Percentiles rank a stretch among this genome's conserved stretches.
These are phyloP conservation scores for Spialia ferax DNA, from an alignment of 2,888 invertebrate genomes.

Conservation along the genomic window DNA sequence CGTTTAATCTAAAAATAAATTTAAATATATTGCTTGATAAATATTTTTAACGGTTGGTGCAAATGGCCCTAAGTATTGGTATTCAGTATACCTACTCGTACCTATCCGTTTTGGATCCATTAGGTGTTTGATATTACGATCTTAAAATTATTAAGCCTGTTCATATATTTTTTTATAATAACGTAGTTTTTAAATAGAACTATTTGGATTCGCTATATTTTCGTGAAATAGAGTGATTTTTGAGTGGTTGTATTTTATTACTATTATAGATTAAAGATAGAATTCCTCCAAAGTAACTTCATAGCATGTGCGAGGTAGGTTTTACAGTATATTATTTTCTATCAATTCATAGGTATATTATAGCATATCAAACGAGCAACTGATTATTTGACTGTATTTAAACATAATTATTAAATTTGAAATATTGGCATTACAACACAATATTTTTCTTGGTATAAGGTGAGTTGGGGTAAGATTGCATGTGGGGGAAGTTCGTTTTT, in stretches of 20 bases:
- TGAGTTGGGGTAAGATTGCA: too few relatives aligned
- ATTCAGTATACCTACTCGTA: too few relatives aligned
- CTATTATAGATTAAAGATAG: too few relatives aligned
- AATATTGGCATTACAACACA: neutral
- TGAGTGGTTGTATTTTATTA: slow-evolving; percentile 11
- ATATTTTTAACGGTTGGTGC: too few relatives aligned
- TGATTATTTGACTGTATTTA: neutral
- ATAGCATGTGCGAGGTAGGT: neutral
- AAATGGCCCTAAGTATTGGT: slow-evolving; percentile 8
- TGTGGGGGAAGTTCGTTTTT: too few relatives aligned
- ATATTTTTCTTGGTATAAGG: too few relatives aligned
- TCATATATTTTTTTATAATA: slow-evolving; percentile 34
- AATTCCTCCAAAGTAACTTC: neutral
- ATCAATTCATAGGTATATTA: neutral
- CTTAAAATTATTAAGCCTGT: slow-evolving; percentile 13
- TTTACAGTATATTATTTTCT: neutral
- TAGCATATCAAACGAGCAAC: neutral
- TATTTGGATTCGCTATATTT: slow-evolving; percentile 29
- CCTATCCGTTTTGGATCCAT: slow-evolving; percentile 30
- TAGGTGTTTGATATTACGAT: slow-evolving; percentile 29
- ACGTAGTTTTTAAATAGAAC: slow-evolving; percentile 24
- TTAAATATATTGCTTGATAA: too few relatives aligned
- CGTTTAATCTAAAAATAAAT: too few relatives aligned
- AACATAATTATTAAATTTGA: neutral
- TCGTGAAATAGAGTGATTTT: slow-evolving; percentile 22